Conservation (phyloP, 2,113 vertebrate genomes). For the Eretmochelys imbricata region DNA sequence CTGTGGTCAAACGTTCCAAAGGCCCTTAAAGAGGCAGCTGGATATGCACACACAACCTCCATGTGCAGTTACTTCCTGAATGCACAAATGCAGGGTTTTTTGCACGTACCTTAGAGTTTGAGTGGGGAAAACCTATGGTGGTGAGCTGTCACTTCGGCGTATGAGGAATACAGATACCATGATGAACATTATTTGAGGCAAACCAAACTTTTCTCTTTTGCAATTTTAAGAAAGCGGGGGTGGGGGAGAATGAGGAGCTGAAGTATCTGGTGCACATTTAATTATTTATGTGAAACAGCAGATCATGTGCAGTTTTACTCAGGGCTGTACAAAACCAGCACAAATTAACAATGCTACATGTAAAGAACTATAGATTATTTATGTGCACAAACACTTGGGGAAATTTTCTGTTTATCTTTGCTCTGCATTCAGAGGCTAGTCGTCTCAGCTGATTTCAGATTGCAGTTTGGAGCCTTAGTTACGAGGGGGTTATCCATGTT, state of each 20-base stretch:
- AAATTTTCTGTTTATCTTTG: background rate
- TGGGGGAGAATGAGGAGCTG: background rate
- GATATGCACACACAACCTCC: background rate
- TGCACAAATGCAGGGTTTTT: rapidly evolving
- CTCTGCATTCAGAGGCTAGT: rapidly evolving
- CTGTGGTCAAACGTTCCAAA: background rate
- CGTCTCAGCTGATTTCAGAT: rapidly evolving
- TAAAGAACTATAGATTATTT: rapidly evolving
- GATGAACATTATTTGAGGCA: background rate
- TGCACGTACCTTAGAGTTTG: background rate
- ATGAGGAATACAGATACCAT: background rate
- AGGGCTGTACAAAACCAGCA: background rate
- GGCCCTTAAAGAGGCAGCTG: background rate
- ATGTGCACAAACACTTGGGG: background rate
- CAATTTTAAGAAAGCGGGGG: background rate
- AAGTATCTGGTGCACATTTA: background rate
- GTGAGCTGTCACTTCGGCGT: background rate
- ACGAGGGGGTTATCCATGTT: background rate
- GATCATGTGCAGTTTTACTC: background rate
- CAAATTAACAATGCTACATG: background rate
- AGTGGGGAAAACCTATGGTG: background rate
- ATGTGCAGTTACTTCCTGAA: rapidly evolving
- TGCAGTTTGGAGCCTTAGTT: background rate
- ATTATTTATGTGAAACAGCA: background rate
- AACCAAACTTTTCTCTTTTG: background rate